Evolutionary conservation across 2,113 vertebrate genomes (phyloP).

Genomic region (Stigmatopora nigra): DNA sequence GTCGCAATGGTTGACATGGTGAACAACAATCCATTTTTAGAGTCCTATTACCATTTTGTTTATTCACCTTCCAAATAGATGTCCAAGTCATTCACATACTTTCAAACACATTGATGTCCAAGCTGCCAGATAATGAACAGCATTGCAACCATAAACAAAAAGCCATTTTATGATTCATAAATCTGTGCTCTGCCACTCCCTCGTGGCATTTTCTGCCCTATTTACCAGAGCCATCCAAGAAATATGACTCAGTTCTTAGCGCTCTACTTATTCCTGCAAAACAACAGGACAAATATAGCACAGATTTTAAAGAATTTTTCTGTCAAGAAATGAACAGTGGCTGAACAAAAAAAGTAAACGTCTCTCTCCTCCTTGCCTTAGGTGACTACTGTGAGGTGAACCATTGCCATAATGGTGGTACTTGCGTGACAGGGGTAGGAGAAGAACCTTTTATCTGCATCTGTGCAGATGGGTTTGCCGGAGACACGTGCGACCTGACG

Average conservation of each 20-base stretch:
- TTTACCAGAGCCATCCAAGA: slow-evolving; percentile 21
- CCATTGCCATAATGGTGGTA: slow-evolving; percentile 83
- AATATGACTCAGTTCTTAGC: slow-evolving; percentile 38
- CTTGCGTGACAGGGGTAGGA: slow-evolving; percentile 77
- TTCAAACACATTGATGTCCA: neutral
- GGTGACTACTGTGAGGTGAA: slow-evolving; percentile 83
- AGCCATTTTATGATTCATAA: slow-evolving; percentile 25
- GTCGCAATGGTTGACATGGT: neutral
- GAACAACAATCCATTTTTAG: neutral
- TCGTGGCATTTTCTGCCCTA: neutral
- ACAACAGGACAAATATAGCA: neutral
- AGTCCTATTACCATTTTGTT: neutral
- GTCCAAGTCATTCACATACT: neutral
- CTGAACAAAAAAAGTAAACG: neutral
- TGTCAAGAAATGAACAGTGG: neutral
- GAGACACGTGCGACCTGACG: slow-evolving; percentile 80
- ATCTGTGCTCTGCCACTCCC: slow-evolving; percentile 10
- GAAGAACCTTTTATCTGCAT: slow-evolving; percentile 80
- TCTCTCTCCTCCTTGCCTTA: slow-evolving; percentile 37
- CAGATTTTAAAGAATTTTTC: neutral
- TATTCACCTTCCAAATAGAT: neutral
- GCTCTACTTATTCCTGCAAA: neutral
- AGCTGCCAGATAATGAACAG: slow-evolving; percentile 3
- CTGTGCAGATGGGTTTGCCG: slow-evolving; percentile 80
- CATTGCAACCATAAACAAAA: slow-evolving; percentile 7